Evolutionary conservation across 2,888 invertebrate species (phyloP).

Genomic region (Xanthia icteritia): DNA sequence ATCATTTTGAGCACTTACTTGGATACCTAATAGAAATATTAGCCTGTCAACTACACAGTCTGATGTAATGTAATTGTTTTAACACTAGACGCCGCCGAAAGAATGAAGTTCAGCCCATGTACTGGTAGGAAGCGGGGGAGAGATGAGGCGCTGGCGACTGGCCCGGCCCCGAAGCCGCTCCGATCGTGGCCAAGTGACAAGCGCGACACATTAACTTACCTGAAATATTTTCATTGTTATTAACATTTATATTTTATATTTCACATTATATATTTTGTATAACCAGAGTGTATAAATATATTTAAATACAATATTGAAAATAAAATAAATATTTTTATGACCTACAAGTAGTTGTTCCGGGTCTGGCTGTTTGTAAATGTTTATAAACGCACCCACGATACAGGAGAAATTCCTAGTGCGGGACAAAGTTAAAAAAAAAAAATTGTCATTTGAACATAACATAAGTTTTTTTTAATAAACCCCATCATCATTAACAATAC

Average conservation of each 20-base stretch:
- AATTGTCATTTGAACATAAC: conserved; percentile 25
- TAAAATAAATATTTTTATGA: too few relatives aligned
- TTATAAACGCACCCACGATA: too few relatives aligned
- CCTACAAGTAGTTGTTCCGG: too few relatives aligned
- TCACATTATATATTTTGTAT: conserved; percentile 37
- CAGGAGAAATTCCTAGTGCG: too few relatives aligned
- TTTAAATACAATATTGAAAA: conserved; percentile 36
- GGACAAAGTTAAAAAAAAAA: too few relatives aligned
- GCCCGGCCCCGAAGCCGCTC: conserved; percentile 92
- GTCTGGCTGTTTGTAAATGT: too few relatives aligned
- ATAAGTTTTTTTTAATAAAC: conserved; percentile 23
- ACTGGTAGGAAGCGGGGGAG: conserved; percentile 95
- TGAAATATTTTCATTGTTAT: conserved; percentile 73
- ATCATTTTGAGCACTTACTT: conserved; percentile 64
- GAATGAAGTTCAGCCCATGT: conserved; percentile 92
- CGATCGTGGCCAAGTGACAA: conserved; percentile 96
- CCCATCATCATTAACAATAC: background rate
- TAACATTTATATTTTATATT: conserved; percentile 27
- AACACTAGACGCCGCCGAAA: conserved; percentile 56
- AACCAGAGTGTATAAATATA: conserved; percentile 17
- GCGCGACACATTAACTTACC: conserved; percentile 97
- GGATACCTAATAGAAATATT: conserved; percentile 48
- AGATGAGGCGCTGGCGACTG: conserved; percentile 95
- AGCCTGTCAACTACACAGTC: conserved; percentile 46
- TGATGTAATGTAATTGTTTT: conserved; percentile 54